phyloP scores from a whole-genome alignment of 2,888 invertebrate genomes.

The Drosophila stalkeri region DNA sequence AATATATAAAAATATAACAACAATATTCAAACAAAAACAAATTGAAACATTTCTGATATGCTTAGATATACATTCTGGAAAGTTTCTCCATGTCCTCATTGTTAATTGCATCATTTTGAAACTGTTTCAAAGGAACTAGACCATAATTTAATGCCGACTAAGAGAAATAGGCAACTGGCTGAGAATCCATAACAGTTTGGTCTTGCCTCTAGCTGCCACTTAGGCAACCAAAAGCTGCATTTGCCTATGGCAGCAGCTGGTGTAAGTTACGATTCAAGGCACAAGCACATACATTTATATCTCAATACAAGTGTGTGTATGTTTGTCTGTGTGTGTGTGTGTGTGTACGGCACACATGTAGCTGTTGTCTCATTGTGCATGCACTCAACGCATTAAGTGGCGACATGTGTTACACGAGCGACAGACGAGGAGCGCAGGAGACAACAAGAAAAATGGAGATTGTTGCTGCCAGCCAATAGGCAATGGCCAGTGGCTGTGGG shows the following conservation, averaged over 20 bases:
- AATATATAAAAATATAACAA: too few species aligned
- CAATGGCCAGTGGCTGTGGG: neutral
- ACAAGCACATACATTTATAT: neutral
- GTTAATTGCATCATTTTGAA: neutral
- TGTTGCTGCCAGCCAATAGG: conserved; percentile 8
- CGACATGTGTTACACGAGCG: conserved; percentile 72
- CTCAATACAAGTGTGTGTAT: too few species aligned
- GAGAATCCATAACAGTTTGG: neutral
- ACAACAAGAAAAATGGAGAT: conserved; percentile 12
- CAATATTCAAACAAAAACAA: too few species aligned
- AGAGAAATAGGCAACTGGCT: neutral
- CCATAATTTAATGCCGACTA: neutral
- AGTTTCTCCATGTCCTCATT: neutral
- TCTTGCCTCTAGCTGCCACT: conserved; percentile 12
- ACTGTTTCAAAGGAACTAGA: neutral
- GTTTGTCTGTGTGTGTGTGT: neutral
- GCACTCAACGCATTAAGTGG: conserved; percentile 77
- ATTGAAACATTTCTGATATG: neutral
- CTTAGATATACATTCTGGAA: neutral
- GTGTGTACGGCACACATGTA: conserved; percentile 7
- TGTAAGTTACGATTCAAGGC: conserved; percentile 22
- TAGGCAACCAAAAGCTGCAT: conserved; percentile 27
- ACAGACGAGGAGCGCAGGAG: conserved; percentile 32
- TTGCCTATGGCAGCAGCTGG: conserved; percentile 42
- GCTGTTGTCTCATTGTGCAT: conserved; percentile 71